Base-by-base conservation (phyloP, 2,888 invertebrate species). In the Harpalus rufipes region DNA sequence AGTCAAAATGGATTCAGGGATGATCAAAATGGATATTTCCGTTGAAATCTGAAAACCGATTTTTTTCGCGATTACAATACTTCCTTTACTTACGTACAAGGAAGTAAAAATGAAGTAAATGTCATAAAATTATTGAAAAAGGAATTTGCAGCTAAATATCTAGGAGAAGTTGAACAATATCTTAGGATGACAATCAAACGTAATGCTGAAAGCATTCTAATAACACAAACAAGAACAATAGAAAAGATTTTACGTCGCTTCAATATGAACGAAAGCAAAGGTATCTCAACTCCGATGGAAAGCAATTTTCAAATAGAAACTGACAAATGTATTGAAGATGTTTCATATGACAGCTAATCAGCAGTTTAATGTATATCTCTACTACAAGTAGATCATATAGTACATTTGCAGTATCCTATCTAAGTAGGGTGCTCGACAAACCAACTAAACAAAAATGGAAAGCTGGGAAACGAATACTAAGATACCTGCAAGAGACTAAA, bases 281-380 rank as follows among this genome's bases (percentile, higher is more conserved):
- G 16, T 7, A 7, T 16, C 1, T 32, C 7, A 39, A 72, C 72
- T 18, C 72, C 72, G n/a, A 72, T 72, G 41, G 41, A 39, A 72
- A 39, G 7, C 12, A 72, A 7, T 39, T 44, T 16, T 41, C 32
- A 32, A 72, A 44, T 39, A 44, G 12, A n/a, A 18, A 4, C 10
- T 6, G 1, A 78, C 14, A 18, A 18, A 56, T 44, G 21, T 51
- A 44, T 41, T 2, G 2, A 44, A 39, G 18, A 56, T 1, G 51
- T 78, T 16, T 56, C 78, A 14, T 78, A 78, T 14, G 78, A 56
- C 51, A 78, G 18, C 5, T 56, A 18, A 21, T 78, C 7, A 56
- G 78, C 2, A 78, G 51, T 56, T 16, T 58, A n/a, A 16, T 58
- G 58, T 58, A 74, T 16, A 41, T 74, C 7, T 32, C 74, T n/a